phyloP scores from a whole-genome alignment of 2,888 invertebrate species.

The Prenolepis imparis region DNA sequence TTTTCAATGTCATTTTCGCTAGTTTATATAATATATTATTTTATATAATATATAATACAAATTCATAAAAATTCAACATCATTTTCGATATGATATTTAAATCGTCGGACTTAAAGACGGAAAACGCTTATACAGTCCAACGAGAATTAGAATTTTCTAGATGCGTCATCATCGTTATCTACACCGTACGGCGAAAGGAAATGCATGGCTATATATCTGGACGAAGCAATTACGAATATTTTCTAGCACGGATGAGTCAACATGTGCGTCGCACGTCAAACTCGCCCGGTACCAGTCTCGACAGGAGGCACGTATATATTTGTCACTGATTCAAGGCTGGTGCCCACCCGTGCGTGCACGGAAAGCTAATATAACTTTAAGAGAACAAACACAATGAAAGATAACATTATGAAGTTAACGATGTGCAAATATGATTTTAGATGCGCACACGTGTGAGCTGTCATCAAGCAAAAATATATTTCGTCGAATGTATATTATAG shows the following conservation, averaged over 20 bases:
- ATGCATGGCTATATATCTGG: constrained; percentile 10
- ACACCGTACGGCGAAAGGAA: constrained; percentile 28
- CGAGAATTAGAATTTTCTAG: constrained; percentile 32
- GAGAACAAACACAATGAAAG: constrained; percentile 11
- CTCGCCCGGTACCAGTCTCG: constrained; percentile 61
- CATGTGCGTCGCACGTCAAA: constrained; percentile 61
- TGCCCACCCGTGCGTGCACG: not conserved
- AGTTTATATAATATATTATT: not conserved
- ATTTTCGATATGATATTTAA: not conserved
- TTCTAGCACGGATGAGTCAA: constrained; percentile 69
- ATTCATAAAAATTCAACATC: not conserved
- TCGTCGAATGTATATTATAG: not conserved
- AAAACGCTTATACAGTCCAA: not conserved
- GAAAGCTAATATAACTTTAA: constrained; percentile 29
- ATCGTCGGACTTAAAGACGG: not conserved
- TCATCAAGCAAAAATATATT: not conserved
- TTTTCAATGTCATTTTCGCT: not conserved
- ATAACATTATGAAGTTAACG: constrained; percentile 35
- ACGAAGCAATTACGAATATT: constrained; percentile 63
- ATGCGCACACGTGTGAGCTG: not conserved
- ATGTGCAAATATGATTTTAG: constrained; percentile 9
- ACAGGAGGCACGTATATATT: constrained; percentile 20
- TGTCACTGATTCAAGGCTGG: constrained; percentile 49
- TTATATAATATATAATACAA: not conserved
- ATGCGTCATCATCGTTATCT: constrained; percentile 53